Conservation (phyloP, 1,140 invertebrate species). For the Caenorhabditis latens region DNA sequence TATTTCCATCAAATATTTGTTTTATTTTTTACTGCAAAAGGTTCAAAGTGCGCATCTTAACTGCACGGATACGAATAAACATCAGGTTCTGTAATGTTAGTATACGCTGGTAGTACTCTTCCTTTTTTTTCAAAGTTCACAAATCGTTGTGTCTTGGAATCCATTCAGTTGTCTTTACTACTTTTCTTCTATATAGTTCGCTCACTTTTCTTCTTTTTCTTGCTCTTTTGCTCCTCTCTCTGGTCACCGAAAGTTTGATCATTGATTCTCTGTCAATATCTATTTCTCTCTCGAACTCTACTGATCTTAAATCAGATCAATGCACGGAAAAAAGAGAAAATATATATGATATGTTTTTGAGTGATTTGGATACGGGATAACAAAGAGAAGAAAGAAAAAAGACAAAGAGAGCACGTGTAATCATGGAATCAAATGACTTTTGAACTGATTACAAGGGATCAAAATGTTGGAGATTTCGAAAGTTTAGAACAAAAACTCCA, state of each 20-base stretch:
- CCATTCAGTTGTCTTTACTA: background rate
- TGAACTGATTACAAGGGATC: background rate
- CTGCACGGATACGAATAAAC: too few species aligned
- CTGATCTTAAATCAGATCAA: constrained; percentile 33
- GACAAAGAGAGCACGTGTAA: background rate
- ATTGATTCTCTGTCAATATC: background rate
- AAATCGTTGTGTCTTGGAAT: background rate
- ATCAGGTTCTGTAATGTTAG: too few species aligned
- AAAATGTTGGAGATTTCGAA: background rate
- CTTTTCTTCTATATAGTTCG: constrained; percentile 37
- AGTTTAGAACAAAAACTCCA: too few species aligned
- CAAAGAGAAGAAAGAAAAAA: constrained; percentile 4
- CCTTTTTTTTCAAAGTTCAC: background rate
- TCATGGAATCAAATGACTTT: background rate
- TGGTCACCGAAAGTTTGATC: constrained; percentile 37
- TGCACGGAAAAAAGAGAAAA: background rate
- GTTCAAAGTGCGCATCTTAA: background rate
- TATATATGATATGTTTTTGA: constrained; percentile 26
- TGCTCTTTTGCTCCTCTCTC: constrained; percentile 31
- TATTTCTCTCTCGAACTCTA: constrained; percentile 4
- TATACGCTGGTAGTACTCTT: background rate
- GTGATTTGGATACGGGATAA: background rate
- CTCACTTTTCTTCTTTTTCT: background rate
- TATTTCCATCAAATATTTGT: background rate
- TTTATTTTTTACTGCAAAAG: background rate